Conservation (phyloP, 2,797 vertebrate genomes). For the Fratercula arctica region DNA sequence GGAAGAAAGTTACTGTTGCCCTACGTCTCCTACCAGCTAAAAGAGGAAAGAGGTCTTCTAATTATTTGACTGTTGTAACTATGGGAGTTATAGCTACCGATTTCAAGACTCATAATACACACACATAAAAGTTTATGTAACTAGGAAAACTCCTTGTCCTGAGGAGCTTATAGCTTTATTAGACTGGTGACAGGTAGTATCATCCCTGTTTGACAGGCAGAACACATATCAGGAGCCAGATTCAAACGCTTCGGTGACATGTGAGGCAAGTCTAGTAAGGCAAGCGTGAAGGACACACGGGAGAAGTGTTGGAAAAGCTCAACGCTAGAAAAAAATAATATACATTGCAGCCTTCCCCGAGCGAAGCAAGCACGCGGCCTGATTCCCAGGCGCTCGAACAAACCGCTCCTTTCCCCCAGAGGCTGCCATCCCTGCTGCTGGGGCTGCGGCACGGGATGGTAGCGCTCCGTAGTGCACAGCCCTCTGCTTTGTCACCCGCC, state of each 20-base stretch:
- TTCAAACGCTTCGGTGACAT: accelerated
- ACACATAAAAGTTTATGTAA: neutral
- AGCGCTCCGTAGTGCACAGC: accelerated
- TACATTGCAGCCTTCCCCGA: neutral
- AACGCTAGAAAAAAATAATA: neutral
- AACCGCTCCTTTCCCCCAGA: neutral
- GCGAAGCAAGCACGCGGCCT: neutral
- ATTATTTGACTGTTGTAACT: neutral
- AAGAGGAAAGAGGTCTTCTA: neutral
- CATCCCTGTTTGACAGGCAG: neutral
- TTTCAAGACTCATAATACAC: neutral
- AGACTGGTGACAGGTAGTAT: neutral
- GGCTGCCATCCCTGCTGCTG: neutral
- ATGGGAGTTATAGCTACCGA: neutral
- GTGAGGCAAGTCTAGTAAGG: neutral
- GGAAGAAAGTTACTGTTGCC: neutral
- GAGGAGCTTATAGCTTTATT: neutral
- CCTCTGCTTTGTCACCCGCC: neutral
- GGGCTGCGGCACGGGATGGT: neutral
- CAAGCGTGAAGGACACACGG: neutral
- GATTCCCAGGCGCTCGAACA: neutral
- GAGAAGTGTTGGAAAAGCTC: neutral
- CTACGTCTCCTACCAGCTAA: neutral
- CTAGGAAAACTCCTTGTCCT: neutral
- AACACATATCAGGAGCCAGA: neutral